These are phyloP conservation scores for Syngnathus acus DNA, from an alignment of 2,797 vertebrate genomes.

Conservation along the genomic window DNA sequence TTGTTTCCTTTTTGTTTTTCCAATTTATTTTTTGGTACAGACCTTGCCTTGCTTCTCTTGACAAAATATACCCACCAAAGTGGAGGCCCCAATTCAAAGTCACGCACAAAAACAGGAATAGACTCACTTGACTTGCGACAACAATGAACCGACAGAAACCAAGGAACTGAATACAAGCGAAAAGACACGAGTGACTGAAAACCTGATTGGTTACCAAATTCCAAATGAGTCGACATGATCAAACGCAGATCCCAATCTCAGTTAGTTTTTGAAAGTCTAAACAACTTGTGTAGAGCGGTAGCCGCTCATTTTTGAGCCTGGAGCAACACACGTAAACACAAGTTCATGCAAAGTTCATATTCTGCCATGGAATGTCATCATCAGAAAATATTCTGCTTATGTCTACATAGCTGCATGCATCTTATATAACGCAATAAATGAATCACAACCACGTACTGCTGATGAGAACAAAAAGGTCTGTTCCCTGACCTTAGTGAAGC, in stretches of 20 bases:
- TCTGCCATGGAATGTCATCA: conserved; percentile 7
- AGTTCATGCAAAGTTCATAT: conserved; percentile 33
- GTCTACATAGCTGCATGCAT: background rate
- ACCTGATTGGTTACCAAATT: too few relatives aligned
- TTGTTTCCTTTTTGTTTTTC: too few relatives aligned
- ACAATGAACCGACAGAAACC: too few relatives aligned
- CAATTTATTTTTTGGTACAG: too few relatives aligned
- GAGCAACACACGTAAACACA: conserved; percentile 14
- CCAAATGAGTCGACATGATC: too few relatives aligned
- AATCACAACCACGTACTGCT: conserved; percentile 25
- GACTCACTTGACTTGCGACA: too few relatives aligned
- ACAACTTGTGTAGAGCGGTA: conserved; percentile 12
- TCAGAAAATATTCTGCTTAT: conserved; percentile 15
- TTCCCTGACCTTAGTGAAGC: conserved; percentile 29
- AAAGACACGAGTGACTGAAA: too few relatives aligned
- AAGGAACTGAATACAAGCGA: too few relatives aligned
- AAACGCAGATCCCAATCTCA: conserved; percentile 2
- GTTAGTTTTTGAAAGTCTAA: background rate
- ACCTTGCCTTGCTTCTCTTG: too few relatives aligned
- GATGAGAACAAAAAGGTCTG: conserved; percentile 30
- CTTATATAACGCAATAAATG: conserved; percentile 22
- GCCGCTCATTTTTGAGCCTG: conserved; percentile 7
- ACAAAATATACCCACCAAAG: too few relatives aligned
- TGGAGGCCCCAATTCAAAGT: too few relatives aligned
- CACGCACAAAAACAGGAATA: too few relatives aligned